phyloP scores from a whole-genome alignment of 1,140 invertebrate species.

The Tenebrio molitor region DNA sequence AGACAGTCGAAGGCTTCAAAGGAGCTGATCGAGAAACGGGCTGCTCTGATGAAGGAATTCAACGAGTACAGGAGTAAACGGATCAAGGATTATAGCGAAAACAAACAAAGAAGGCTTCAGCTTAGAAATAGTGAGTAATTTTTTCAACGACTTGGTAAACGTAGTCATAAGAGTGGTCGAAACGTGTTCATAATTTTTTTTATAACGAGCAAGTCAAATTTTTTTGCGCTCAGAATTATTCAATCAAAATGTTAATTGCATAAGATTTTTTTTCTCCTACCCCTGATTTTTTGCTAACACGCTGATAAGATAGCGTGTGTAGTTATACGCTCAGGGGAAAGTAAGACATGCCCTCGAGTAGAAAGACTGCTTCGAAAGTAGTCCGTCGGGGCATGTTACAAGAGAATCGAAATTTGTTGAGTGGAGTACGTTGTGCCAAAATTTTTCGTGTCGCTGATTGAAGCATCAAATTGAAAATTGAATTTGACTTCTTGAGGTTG shows the following conservation, averaged over 20 bases:
- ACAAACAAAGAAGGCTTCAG: constrained; percentile 84
- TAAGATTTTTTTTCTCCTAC: not conserved
- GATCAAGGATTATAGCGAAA: constrained; percentile 80
- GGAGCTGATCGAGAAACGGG: constrained; percentile 95
- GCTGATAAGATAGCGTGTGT: constrained; percentile 1
- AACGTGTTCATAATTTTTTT: no score
- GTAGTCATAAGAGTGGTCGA: not conserved
- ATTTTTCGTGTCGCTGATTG: no score
- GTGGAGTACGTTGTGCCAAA: no score
- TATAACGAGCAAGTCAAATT: not conserved
- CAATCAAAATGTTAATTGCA: not conserved
- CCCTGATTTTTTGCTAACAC: constrained; percentile 40
- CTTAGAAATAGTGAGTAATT: constrained; percentile 89
- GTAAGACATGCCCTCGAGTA: constrained; percentile 19
- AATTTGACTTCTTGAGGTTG: no score
- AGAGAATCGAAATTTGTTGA: no score
- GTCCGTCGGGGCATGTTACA: constrained; percentile 8
- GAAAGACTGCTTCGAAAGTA: not conserved
- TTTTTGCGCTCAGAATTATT: no score
- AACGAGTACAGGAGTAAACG: constrained; percentile 84
- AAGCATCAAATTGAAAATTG: no score
- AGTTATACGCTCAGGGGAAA: constrained; percentile 50
- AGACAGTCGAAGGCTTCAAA: constrained; percentile 94
- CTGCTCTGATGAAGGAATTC: constrained; percentile 90
- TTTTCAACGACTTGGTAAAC: constrained; percentile 34